Conservation (phyloP, 2,797 vertebrate genomes). For the Pseudomugil tenellus region DNA sequence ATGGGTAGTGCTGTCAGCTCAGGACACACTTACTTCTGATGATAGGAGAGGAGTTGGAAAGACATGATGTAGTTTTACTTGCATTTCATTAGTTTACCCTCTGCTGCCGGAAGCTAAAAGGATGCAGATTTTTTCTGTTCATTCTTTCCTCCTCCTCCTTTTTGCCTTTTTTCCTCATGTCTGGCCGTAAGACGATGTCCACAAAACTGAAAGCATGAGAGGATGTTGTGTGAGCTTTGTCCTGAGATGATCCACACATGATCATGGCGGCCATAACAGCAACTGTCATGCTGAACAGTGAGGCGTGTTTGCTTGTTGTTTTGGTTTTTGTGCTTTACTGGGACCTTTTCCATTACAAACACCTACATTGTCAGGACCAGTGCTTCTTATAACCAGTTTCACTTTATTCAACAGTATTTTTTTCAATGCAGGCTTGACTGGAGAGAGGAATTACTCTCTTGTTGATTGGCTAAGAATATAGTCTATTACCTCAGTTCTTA, state of each 20-base stretch:
- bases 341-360: too few species aligned
- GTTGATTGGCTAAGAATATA: too few species aligned
- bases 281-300: slow-evolving; percentile 32
- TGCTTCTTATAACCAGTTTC: too few species aligned
- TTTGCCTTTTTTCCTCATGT: background rate
- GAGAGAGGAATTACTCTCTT: too few species aligned
- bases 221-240: slow-evolving; percentile 19
- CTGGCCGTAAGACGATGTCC: slow-evolving; percentile 34
- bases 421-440: too few species aligned
- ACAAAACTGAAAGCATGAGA: slow-evolving; percentile 25
- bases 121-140: too few species aligned
- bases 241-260: slow-evolving; percentile 60
- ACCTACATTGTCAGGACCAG: too few species aligned
- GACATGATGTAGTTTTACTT: slow-evolving; percentile 52
- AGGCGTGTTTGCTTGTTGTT: too few species aligned
- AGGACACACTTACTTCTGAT: slow-evolving; percentile 61
- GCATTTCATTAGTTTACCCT: slow-evolving; percentile 46
- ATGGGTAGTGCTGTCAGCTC: slow-evolving; percentile 68
- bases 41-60: slow-evolving; percentile 22
- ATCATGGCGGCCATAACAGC: slow-evolving; percentile 36
- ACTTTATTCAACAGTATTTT: too few species aligned
- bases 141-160: background rate
- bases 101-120: slow-evolving; percentile 49
- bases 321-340: too few species aligned
- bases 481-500: too few species aligned